phyloP scores from a whole-genome alignment of 2,113 vertebrate genomes.

The Charadrius vociferus region DNA sequence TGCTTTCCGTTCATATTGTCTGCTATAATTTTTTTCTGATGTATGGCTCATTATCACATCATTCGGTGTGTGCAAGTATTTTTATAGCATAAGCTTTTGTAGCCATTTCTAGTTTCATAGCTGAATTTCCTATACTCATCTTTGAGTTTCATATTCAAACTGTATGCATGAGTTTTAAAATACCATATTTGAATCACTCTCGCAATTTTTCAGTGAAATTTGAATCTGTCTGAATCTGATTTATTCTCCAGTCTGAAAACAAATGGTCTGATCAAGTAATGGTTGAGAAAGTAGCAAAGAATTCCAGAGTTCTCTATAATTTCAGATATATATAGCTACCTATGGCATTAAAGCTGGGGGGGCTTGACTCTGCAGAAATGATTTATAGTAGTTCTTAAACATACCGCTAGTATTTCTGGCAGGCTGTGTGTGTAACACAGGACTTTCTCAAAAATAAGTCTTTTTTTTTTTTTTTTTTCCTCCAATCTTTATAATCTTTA shows the following conservation, averaged over 20 bases:
- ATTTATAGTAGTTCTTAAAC: neutral
- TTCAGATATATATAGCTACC: conserved; percentile 1
- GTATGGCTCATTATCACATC: conserved; percentile 55
- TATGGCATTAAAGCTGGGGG: neutral
- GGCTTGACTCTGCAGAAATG: neutral
- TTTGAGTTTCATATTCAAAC: conserved; percentile 11
- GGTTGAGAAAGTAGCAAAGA: neutral
- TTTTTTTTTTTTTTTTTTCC: neutral
- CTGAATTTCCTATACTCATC: neutral
- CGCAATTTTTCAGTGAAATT: conserved; percentile 29
- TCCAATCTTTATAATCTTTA: neutral
- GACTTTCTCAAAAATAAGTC: neutral
- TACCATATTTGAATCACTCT: neutral
- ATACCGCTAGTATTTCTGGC: neutral
- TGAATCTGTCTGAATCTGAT: conserved; percentile 22
- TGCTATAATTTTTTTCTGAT: conserved; percentile 51
- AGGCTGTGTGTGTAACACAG: neutral
- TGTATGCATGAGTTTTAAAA: neutral
- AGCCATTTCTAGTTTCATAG: conserved; percentile 20
- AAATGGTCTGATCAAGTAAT: conserved; percentile 11
- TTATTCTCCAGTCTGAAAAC: conserved; percentile 41
- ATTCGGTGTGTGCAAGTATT: conserved; percentile 26
- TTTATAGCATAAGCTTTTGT: conserved; percentile 28
- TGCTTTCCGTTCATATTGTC: conserved; percentile 42
- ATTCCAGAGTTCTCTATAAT: neutral